Evolutionary conservation across 2,888 invertebrate genomes (phyloP).

Genomic region (Hemistola chrysoprasaria): DNA sequence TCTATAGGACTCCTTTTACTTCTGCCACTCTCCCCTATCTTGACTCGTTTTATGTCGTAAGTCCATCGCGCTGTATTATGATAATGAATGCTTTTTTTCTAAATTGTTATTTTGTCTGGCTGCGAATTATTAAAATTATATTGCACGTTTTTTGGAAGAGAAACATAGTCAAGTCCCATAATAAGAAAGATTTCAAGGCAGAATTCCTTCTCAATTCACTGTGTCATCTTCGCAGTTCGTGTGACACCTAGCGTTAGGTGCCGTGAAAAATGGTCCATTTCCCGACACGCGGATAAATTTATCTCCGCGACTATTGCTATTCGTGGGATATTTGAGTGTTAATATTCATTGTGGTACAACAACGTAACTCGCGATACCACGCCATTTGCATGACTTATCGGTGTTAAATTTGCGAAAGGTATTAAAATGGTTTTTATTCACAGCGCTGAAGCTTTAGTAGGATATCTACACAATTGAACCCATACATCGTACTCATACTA

Average conservation of each 20-base stretch:
- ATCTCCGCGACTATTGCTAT: slow-evolving; percentile 67
- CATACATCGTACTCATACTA: too few relatives aligned
- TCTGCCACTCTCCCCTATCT: too few relatives aligned
- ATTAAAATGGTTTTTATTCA: not conserved
- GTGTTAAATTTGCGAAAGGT: slow-evolving; percentile 5
- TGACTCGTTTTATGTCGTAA: too few relatives aligned
- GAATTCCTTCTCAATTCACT: slow-evolving; percentile 10
- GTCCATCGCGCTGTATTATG: too few relatives aligned
- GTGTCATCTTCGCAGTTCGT: slow-evolving; percentile 46
- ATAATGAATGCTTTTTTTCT: too few relatives aligned
- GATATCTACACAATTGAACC: too few relatives aligned
- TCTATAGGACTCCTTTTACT: too few relatives aligned
- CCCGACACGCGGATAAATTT: slow-evolving; percentile 75
- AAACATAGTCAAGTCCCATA: too few relatives aligned
- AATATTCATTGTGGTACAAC: slow-evolving; percentile 76
- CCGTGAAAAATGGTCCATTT: slow-evolving; percentile 78
- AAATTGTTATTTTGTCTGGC: too few relatives aligned
- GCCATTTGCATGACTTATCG: slow-evolving; percentile 12
- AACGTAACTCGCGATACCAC: slow-evolving; percentile 33
- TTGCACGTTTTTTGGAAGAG: too few relatives aligned
- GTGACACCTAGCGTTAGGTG: slow-evolving; percentile 76
- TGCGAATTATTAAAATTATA: too few relatives aligned
- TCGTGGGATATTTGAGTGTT: slow-evolving; percentile 66
- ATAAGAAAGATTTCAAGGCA: not conserved
- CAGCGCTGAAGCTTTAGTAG: too few relatives aligned